Evolutionary conservation across 2,113 vertebrate genomes (phyloP).

Genomic region (Nematolebias whitei): DNA sequence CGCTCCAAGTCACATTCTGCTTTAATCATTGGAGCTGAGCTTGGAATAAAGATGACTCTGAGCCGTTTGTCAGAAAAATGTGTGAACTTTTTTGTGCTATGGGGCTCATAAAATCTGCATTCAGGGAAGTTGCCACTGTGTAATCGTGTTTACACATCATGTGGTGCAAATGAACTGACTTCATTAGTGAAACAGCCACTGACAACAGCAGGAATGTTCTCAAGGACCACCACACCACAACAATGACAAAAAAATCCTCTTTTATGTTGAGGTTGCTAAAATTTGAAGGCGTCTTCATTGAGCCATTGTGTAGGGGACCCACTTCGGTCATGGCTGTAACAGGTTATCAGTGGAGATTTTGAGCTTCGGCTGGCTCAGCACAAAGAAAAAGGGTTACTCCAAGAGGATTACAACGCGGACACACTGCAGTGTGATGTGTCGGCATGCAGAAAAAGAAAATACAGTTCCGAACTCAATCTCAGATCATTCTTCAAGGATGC

Average conservation of each 20-base stretch:
- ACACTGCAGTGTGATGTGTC: conserved; percentile 21
- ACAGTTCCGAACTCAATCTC: background rate
- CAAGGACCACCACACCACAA: background rate
- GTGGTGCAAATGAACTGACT: conserved; percentile 5
- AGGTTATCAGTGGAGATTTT: conserved; percentile 60
- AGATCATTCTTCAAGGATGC: conserved; percentile 1
- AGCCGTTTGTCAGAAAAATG: conserved; percentile 15
- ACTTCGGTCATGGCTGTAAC: conserved; percentile 39
- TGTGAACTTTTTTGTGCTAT: conserved; percentile 10
- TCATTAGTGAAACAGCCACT: background rate
- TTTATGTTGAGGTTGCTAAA: conserved; percentile 15
- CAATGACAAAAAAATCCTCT: background rate
- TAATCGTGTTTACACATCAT: background rate
- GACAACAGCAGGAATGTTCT: conserved; percentile 13
- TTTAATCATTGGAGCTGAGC: conserved; percentile 12
- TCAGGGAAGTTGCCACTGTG: background rate
- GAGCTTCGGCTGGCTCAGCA: conserved; percentile 58
- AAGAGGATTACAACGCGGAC: conserved; percentile 35
- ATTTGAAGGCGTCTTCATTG: conserved; percentile 42
- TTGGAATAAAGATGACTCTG: conserved; percentile 34
- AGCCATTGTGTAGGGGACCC: conserved; percentile 20
- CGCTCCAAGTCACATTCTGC: conserved; percentile 25
- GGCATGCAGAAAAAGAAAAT: conserved; percentile 18
- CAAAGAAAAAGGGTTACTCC: conserved; percentile 44
- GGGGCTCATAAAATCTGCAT: background rate